Evolutionary conservation across 2,113 vertebrate species (phyloP).

Genomic region (Pomatostomus ruficeps): DNA sequence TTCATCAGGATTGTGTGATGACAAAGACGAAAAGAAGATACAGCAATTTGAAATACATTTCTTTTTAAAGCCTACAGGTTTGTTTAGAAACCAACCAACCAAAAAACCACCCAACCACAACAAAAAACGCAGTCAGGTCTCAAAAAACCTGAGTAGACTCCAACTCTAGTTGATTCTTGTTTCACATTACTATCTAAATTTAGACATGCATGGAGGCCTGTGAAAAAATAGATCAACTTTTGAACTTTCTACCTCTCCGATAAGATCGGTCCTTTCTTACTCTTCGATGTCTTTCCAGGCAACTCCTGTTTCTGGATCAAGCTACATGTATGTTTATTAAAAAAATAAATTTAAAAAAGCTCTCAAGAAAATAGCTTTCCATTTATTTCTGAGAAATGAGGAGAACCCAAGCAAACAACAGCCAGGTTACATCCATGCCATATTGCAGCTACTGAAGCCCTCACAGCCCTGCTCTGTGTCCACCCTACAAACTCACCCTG

Average conservation of each 20-base stretch:
- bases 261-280: neutral
- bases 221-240: neutral
- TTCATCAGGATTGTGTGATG: neutral
- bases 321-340: neutral
- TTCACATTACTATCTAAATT: neutral
- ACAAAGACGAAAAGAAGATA: neutral
- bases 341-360: neutral
- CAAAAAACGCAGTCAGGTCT: neutral
- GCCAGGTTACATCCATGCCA: neutral
- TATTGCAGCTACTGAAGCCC: neutral
- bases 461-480: neutral
- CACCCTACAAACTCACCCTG: neutral
- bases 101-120: neutral
- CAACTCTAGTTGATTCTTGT: neutral
- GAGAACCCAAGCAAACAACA: rapidly evolving
- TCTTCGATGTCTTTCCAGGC: neutral
- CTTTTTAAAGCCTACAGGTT: neutral
- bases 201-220: rapidly evolving
- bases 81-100: neutral
- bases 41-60: neutral
- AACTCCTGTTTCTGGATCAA: neutral
- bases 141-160: neutral
- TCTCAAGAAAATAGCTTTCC: neutral
- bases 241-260: neutral
- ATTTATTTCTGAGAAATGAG: neutral